Conservation (phyloP, 2,113 vertebrate genomes). For the Cynopterus brachyotis region DNA sequence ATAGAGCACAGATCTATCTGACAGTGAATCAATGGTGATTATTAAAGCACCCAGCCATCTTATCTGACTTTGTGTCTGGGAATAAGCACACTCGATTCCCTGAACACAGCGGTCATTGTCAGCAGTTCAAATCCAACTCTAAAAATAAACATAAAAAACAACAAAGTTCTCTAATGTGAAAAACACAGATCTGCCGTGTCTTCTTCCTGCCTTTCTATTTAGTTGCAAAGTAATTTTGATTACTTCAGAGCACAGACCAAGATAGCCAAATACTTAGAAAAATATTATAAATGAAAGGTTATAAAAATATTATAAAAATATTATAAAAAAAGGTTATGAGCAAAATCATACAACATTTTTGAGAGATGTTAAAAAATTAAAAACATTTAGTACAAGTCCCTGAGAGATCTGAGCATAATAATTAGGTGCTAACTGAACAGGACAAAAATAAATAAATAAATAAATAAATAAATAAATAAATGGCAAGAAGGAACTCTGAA, state of each 20-base stretch:
- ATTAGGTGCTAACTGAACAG: not conserved
- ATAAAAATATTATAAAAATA: not conserved
- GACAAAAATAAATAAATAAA: not conserved
- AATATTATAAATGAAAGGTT: not conserved
- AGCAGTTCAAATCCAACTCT: not conserved
- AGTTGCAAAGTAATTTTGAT: not conserved
- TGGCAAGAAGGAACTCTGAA: not conserved
- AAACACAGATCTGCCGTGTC: not conserved
- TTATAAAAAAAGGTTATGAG: not conserved
- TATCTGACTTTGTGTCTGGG: not conserved
- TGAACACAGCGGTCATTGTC: not conserved
- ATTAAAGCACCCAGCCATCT: not conserved
- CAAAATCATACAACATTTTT: not conserved
- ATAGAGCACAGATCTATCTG: not conserved
- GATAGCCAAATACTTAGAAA: not conserved
- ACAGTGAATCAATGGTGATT: slow-evolving; percentile 32
- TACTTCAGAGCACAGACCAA: not conserved
- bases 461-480: too few relatives aligned
- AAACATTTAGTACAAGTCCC: not conserved
- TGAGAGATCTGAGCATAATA: not conserved
- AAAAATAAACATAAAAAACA: not conserved
- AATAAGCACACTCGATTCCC: not conserved
- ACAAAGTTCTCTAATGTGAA: not conserved
- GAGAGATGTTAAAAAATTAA: not conserved
- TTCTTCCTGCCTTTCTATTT: not conserved